Percentiles rank a stretch among this genome's conserved stretches.
phyloP scores from a whole-genome alignment of 2,797 vertebrate genomes.

The Gambusia yucatana region DNA sequence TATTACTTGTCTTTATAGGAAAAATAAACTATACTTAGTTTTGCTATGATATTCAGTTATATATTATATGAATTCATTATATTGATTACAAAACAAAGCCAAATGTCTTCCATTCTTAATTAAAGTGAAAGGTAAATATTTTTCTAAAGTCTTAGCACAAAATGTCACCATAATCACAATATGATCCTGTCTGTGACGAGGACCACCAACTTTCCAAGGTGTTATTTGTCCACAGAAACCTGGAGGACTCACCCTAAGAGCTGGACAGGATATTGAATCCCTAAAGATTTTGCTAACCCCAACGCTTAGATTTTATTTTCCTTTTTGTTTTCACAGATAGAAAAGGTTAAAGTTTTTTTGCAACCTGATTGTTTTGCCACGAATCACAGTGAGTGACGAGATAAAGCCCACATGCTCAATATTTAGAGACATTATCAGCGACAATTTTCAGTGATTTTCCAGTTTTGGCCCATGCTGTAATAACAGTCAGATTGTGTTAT shows the following conservation, averaged over 20 bases:
- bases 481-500: slow-evolving; percentile 10
- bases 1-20: neutral
- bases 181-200: slow-evolving; percentile 24
- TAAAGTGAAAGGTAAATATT: slow-evolving; percentile 17
- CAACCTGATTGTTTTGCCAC: slow-evolving; percentile 15
- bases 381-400: slow-evolving; percentile 34
- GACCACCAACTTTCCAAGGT: slow-evolving; percentile 47
- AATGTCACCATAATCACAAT: slow-evolving; percentile 25
- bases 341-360: slow-evolving; percentile 23
- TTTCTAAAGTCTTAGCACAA: slow-evolving; percentile 27
- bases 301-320: neutral
- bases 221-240: slow-evolving; percentile 67
- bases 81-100: neutral
- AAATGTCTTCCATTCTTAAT: neutral
- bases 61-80: neutral
- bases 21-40: neutral
- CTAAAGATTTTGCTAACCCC: slow-evolving; percentile 57
- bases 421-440: slow-evolving; percentile 25
- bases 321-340: slow-evolving; percentile 43
- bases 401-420: slow-evolving; percentile 25
- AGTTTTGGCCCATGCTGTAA: neutral
- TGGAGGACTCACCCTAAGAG: slow-evolving; percentile 58
- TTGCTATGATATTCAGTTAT: neutral
- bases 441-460: neutral
- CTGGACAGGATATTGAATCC: slow-evolving; percentile 74